phyloP scores from a whole-genome alignment of 2,797 vertebrate genomes.

The Sebastolobus alascanus region DNA sequence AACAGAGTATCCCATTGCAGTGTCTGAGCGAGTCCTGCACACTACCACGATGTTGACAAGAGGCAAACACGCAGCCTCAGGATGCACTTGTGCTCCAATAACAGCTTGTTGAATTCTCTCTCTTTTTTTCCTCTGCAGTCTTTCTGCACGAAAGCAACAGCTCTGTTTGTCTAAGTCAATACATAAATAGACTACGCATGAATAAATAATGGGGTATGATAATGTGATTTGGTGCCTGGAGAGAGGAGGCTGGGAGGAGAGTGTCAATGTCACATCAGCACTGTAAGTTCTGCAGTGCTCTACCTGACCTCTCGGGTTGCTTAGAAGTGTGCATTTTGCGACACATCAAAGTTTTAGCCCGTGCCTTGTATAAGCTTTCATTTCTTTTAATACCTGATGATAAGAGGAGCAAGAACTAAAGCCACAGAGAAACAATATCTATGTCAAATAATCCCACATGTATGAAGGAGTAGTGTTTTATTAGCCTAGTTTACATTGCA shows the following conservation, averaged over 20 bases:
- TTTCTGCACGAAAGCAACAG: constrained; percentile 48
- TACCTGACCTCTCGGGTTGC: constrained; percentile 28
- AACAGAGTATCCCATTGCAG: constrained; percentile 29
- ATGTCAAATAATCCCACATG: not conserved
- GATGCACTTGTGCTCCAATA: constrained; percentile 36
- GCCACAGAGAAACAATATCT: not conserved
- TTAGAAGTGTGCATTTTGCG: not conserved
- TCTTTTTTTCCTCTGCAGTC: constrained; percentile 28
- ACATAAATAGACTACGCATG: constrained; percentile 70
- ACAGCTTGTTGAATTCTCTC: constrained; percentile 40
- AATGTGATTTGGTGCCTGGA: constrained; percentile 62
- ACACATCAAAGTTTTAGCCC: not conserved
- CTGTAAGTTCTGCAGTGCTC: constrained; percentile 21
- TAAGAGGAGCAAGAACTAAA: not conserved
- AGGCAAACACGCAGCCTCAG: constrained; percentile 43
- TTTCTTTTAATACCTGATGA: not conserved
- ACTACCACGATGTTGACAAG: constrained; percentile 45
- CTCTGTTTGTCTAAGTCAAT: constrained; percentile 62
- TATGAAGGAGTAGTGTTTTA: not conserved
- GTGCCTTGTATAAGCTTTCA: not conserved
- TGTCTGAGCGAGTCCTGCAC: constrained; percentile 19
- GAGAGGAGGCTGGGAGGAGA: constrained; percentile 29
- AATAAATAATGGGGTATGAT: constrained; percentile 76
- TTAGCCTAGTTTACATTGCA: not conserved
- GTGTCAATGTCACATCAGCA: constrained; percentile 56